Evolutionary conservation across 2,797 vertebrate genomes (phyloP), one percentile per base, ranked within the genome.

Genomic region (Phylloscopus collybita): DNA sequence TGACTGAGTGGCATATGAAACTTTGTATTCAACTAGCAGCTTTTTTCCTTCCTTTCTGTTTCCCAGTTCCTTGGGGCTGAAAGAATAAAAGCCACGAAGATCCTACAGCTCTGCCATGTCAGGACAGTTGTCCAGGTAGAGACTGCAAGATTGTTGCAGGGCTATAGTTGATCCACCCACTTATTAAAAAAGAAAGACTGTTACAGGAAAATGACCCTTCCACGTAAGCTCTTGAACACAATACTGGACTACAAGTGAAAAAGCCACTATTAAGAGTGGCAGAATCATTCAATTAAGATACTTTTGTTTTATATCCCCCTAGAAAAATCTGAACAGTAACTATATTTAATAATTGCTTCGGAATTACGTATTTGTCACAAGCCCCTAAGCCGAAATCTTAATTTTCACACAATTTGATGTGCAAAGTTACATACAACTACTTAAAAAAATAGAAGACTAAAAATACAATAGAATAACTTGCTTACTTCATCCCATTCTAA

Each of bases 401-500:
- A 21, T 56, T 81, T 80, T 73, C 18, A 92, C 15, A 75, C 9
- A 54, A n/a, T 18, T 6, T 42, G 8, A 70, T 1, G 3, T 21
- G 32, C 19, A 74, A 4, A 57, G 45, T 70, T 56, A 80, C 25
- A 70, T 7, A 65, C 2, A 56, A 13, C 9, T 49, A 22, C 82
- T 95, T 73, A 13, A 56, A 92, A 86, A 79, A 13, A 1, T 0
- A 95, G 22, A 81, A 38, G 79, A 76, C 53, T 36, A 56, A 91
- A 81, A 90, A 69, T 12, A 73, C 10, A 91, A 62, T 27, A 72
- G 34, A 92, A 47, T 61, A 78, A 95, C 30, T 89, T 93, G 95
- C 98, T 96, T 98, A 99, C 99, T 98, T 99, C 99, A 96, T 99
- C 99, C 99, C 99, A 99, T 64, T 99, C 98, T 62, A 99, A 98